A percentile compares a stretch with the other conserved stretches of the same genome.
These are phyloP conservation scores for Brassicogethes aeneus DNA, from an alignment of 2,888 invertebrate genomes.

Conservation along the genomic window DNA sequence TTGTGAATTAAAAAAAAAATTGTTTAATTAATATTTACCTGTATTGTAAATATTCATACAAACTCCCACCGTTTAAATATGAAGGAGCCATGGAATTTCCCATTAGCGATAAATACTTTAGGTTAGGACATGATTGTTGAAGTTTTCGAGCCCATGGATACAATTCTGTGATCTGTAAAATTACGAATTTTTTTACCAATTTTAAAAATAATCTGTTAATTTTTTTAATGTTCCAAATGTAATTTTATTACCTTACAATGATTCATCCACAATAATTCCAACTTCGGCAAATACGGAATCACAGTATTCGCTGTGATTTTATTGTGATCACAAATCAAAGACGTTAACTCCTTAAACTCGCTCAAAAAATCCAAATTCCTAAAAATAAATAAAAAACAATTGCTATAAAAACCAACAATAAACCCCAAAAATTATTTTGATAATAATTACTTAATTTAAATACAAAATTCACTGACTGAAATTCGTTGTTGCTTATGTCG, in stretches of 20 bases:
- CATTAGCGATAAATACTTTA: constrained; percentile 73
- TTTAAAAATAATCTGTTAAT: constrained; percentile 3
- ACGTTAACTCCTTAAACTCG: constrained; percentile 63
- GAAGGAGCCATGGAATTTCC: constrained; percentile 77
- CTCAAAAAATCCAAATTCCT: constrained; percentile 66
- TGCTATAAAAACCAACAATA: constrained; percentile 2
- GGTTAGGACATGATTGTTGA: constrained; percentile 59
- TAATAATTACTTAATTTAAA: neutral
- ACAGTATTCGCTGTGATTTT: constrained; percentile 58
- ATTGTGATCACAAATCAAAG: constrained; percentile 76
- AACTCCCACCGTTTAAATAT: constrained; percentile 64
- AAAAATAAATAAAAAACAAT: constrained; percentile 27
- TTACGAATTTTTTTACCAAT: neutral
- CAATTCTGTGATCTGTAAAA: constrained; percentile 33
- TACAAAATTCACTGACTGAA: constrained; percentile 48
- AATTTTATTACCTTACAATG: constrained; percentile 51
- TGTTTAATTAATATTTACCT: constrained; percentile 44
- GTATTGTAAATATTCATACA: constrained; percentile 67
- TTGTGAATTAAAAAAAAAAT: neutral
- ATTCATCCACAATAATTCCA: constrained; percentile 70
- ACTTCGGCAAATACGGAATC: constrained; percentile 61
- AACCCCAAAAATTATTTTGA: neutral
- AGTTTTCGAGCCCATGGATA: constrained; percentile 66
- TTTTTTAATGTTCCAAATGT: too few relatives aligned
- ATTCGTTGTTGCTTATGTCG: constrained; percentile 65